A percentile compares a stretch with the other conserved stretches of the same genome.
phyloP scores from a whole-genome alignment of 2,888 invertebrate species.

The Deroplatys truncata region DNA sequence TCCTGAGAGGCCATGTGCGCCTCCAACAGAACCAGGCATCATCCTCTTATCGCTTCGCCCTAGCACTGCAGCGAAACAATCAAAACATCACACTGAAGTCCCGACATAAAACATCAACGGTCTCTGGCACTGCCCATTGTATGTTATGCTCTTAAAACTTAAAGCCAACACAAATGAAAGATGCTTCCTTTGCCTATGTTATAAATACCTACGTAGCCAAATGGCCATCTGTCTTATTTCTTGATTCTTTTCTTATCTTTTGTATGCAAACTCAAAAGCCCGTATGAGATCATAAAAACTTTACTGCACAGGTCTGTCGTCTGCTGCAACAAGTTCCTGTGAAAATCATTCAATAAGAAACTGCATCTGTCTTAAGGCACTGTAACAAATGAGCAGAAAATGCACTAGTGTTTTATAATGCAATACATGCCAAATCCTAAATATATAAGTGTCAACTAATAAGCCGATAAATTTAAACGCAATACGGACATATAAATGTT shows the following conservation, averaged over 20 bases:
- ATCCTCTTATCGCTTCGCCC: constrained; percentile 9
- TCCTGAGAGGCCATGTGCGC: constrained; percentile 15
- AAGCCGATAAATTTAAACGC: too few relatives aligned
- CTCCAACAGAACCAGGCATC: constrained; percentile 9
- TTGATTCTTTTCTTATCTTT: not conserved
- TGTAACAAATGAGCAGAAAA: too few relatives aligned
- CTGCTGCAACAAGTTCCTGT: not conserved
- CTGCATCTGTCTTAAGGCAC: too few relatives aligned
- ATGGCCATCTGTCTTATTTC: not conserved
- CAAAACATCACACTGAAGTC: constrained; percentile 17
- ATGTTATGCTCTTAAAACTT: not conserved
- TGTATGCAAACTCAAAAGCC: not conserved
- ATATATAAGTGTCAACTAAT: too few relatives aligned
- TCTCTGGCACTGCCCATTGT: not conserved
- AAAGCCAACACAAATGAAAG: constrained; percentile 8
- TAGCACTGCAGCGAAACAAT: constrained; percentile 19
- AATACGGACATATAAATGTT: too few relatives aligned
- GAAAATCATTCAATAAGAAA: too few relatives aligned
- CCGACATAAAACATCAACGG: constrained; percentile 13
- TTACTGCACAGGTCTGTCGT: not conserved
- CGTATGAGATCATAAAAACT: not conserved
- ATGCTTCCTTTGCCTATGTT: not conserved
- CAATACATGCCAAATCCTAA: too few relatives aligned
- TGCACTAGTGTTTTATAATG: too few relatives aligned
- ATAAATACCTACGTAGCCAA: not conserved